Evolutionary conservation across 2,888 invertebrate species (phyloP).

Genomic region (Metopia argyrocephala): DNA sequence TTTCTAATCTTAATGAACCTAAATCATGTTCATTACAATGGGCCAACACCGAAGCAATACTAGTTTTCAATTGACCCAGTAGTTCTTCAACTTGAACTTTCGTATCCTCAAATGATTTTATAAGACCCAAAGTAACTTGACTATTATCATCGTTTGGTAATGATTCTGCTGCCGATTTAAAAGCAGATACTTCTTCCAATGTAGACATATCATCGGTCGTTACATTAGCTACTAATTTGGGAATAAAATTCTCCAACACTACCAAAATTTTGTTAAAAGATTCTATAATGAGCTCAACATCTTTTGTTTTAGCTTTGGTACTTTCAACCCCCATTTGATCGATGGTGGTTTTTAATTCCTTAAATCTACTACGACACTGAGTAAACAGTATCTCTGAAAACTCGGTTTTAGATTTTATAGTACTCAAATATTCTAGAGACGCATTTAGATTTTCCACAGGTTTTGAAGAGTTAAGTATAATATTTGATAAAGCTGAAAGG

Average conservation of each 20-base stretch:
- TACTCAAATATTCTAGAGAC: conserved; percentile 17
- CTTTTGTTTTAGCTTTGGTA: conserved; percentile 59
- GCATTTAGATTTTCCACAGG: conserved; percentile 37
- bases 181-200: conserved; percentile 81
- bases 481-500: conserved; percentile 30
- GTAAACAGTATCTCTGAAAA: conserved; percentile 28
- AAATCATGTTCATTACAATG: conserved; percentile 72
- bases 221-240: conserved; percentile 22
- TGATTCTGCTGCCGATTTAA: conserved; percentile 81
- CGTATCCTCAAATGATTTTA: conserved; percentile 57
- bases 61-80: conserved; percentile 72
- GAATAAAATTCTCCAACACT: conserved; percentile 70
- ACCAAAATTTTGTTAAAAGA: conserved; percentile 76
- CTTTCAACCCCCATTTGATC: conserved; percentile 42
- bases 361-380: conserved; percentile 39
- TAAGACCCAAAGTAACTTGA: conserved; percentile 24
- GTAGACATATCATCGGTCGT: conserved; percentile 73
- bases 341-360: conserved; percentile 56
- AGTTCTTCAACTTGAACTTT: conserved; percentile 67
- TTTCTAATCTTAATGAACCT: conserved; percentile 66
- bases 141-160: conserved; percentile 67
- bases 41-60: conserved; percentile 72
- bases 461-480: conserved; percentile 40
- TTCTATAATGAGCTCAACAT: conserved; percentile 64
- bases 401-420: conserved; percentile 21